A percentile compares a stretch with the other conserved stretches of the same genome.
These are phyloP conservation scores for Anarsia innoxiella DNA, from an alignment of 2,888 invertebrate genomes.

Conservation along the genomic window DNA sequence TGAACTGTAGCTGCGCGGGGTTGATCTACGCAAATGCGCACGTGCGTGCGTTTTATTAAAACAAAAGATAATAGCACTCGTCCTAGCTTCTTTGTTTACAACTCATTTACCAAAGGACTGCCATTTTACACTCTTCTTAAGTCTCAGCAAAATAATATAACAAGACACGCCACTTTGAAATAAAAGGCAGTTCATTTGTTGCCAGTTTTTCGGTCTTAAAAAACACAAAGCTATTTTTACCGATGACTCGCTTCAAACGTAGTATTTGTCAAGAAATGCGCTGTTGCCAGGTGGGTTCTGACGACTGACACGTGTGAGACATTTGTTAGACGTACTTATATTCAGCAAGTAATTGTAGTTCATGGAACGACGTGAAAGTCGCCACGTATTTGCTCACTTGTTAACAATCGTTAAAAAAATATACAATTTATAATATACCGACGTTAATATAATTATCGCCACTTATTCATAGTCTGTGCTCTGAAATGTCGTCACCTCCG, in stretches of 20 bases:
- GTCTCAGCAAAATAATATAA: too few species aligned
- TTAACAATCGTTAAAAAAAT: too few species aligned
- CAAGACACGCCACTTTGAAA: too few species aligned
- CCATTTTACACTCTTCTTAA: too few species aligned
- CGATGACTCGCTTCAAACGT: conserved; percentile 28
- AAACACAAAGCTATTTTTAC: conserved; percentile 24
- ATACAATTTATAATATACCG: too few species aligned
- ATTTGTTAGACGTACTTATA: conserved; percentile 30
- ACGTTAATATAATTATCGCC: conserved; percentile 29
- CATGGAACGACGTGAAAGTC: conserved; percentile 31
- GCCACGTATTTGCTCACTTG: too few species aligned
- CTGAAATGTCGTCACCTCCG: conserved; percentile 27
- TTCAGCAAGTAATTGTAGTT: conserved; percentile 37
- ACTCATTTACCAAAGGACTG: neutral
- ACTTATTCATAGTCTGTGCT: conserved; percentile 23
- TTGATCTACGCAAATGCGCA: conserved; percentile 8
- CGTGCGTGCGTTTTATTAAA: conserved; percentile 5
- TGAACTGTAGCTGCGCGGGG: conserved; percentile 24
- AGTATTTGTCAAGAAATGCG: conserved; percentile 27
- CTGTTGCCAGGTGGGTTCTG: conserved; percentile 34
- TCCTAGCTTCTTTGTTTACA: conserved; percentile 1
- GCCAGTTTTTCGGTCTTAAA: conserved; percentile 13
- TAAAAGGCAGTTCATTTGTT: conserved; percentile 5
- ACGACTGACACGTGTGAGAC: conserved; percentile 32
- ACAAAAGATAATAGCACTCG: conserved; percentile 1